phyloP scores from a whole-genome alignment of 2,113 vertebrate genomes.

The Trichomycterus rosablanca region DNA sequence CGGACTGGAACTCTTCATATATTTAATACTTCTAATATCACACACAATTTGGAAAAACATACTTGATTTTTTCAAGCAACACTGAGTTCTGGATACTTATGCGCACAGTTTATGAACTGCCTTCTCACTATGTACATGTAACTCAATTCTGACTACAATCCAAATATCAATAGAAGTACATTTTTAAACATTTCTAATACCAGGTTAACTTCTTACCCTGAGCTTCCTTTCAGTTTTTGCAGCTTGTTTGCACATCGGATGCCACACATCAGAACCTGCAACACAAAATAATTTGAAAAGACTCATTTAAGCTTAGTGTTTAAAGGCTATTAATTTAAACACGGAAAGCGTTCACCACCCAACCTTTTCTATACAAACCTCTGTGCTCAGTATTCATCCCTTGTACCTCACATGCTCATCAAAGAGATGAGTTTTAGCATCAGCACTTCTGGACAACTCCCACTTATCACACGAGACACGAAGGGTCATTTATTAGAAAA shows the following conservation, averaged over 20 bases:
- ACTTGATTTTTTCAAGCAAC: too few species aligned
- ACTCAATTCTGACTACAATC: too few species aligned
- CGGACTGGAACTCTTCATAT: too few species aligned
- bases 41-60: too few species aligned
- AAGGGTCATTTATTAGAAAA: conserved; percentile 1
- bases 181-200: too few species aligned
- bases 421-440: conserved; percentile 33
- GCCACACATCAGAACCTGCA: conserved; percentile 93
- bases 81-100: too few species aligned
- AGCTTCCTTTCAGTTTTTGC: conserved; percentile 88
- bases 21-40: too few species aligned
- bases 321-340: too few species aligned
- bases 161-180: too few species aligned
- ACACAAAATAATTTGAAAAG: conserved; percentile 4
- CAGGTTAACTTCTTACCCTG: conserved; percentile 88
- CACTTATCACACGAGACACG: conserved; percentile 37
- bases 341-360: background rate
- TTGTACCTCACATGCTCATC: conserved; percentile 7
- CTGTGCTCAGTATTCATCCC: conserved; percentile 3
- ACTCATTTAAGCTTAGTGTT: background rate
- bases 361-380: background rate
- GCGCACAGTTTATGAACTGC: too few species aligned
- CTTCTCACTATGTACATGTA: too few species aligned
- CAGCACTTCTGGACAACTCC: conserved; percentile 45
- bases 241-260: conserved; percentile 92